Evolutionary conservation across 2,113 vertebrate genomes (phyloP).

Genomic region (Sinocyclocheilus anophthalmus): DNA sequence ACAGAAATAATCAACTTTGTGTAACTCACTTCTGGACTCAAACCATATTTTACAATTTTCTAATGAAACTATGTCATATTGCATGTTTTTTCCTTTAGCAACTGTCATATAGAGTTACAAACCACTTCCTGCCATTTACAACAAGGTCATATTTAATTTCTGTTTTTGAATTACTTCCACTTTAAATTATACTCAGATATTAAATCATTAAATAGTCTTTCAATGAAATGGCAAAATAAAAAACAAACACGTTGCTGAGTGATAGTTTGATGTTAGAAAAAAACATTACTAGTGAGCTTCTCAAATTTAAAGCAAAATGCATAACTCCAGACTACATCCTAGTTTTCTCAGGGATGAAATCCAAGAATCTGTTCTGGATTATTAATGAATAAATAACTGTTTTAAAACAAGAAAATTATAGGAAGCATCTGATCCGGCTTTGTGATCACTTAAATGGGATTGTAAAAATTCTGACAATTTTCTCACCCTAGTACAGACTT

Average conservation of each 20-base stretch:
- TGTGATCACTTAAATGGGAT: too few relatives aligned
- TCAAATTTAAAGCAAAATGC: background rate
- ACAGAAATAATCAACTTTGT: background rate
- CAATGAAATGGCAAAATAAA: background rate
- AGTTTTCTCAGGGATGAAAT: background rate
- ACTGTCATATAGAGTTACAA: background rate
- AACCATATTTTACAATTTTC: background rate
- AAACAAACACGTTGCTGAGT: background rate
- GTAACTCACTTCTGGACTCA: background rate
- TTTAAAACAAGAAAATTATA: background rate
- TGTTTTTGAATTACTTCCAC: background rate
- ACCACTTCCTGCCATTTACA: constrained; percentile 13
- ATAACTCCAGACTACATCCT: background rate
- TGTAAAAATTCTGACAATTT: too few relatives aligned
- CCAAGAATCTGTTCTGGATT: too few relatives aligned
- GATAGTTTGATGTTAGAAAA: background rate
- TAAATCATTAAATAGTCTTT: background rate
- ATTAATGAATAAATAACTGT: background rate
- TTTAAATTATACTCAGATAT: background rate
- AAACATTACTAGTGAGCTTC: background rate
- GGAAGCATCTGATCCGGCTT: too few relatives aligned
- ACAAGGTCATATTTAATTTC: background rate
- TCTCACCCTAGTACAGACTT: too few relatives aligned
- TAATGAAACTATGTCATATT: background rate
- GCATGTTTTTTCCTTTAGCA: background rate